Evolutionary conservation across 2,797 vertebrate species (phyloP).

Genomic region (Rhynchotus rufescens): DNA sequence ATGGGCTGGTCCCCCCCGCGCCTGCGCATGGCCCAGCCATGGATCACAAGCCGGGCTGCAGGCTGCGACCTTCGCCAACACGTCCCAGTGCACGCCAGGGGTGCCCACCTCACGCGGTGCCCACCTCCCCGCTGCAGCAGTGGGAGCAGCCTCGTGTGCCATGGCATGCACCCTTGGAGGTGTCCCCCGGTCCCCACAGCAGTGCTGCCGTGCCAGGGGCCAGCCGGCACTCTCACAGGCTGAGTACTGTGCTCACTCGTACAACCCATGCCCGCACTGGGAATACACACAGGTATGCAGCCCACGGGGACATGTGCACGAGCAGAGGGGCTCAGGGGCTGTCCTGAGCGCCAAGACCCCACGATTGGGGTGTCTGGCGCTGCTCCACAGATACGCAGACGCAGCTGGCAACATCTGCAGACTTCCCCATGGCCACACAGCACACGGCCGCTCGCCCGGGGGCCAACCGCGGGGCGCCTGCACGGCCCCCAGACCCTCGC

Average conservation of each 20-base stretch:
- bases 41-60: rapidly evolving
- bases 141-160: not conserved
- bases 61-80: not conserved
- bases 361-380: rapidly evolving
- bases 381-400: not conserved
- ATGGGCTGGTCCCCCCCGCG: rapidly evolving
- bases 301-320: not conserved
- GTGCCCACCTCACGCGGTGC: not conserved
- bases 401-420: not conserved
- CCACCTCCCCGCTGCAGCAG: not conserved
- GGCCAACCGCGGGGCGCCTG: rapidly evolving
- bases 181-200: not conserved
- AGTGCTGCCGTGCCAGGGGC: not conserved
- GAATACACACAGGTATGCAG: not conserved
- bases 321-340: rapidly evolving
- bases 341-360: not conserved
- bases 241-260: not conserved
- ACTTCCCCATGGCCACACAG: not conserved
- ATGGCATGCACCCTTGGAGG: not conserved
- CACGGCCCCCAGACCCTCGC: no score
- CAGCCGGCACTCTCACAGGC: no score
- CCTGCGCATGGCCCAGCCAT: rapidly evolving
- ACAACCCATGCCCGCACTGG: not conserved
- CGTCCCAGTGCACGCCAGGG: no score
- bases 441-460: not conserved